Evolutionary conservation across 2,113 vertebrate species (phyloP), one percentile per base, ranked within the genome.

Genomic region (Scortum barcoo): DNA sequence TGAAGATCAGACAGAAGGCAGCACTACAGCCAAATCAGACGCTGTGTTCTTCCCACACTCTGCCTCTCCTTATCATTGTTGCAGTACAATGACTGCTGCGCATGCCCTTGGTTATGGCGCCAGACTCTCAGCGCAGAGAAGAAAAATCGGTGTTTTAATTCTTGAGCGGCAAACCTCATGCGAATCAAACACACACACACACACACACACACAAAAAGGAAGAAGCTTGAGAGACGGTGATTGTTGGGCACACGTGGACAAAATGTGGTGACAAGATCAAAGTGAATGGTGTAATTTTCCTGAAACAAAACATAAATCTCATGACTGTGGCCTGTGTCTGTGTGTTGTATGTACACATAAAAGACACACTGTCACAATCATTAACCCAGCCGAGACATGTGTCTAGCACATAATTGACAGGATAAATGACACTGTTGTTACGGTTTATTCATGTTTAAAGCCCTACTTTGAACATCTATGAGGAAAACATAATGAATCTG

Each of bases 1-100:
- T 88, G 57, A 76, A 92, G 90, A 93, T 92, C 92, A 93, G 88
- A 92, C 88, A 83, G 86, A 88, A 84, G 71, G 77, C 81, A 85
- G 79, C 80, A 62, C 70, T 80, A 76, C 81, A 87, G 87, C 74
- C 83, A 83, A 90, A 91, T 89, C 92, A 87, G 86, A 83, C 63
- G 0, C 66, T 69, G 80, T 77, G 68, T 90, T 89, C 88, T 91
- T 91, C 87, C 88, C 87, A 91, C 90, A 88, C 86, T 92, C 76
- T 48, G 22, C 60, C 72, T 86, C 56, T 83, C 30, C 74, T 85
- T 51, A 85, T 89, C 83, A 79, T 85, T 89, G 73, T 72, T 77
- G 68, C 83, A 51, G 61, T 66, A 76, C 80, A 89, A 85, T 76
- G 76, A 83, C 60, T 83, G 66, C 81, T 53, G 65, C 26, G 24